Percentiles rank a stretch among this genome's conserved stretches.
Evolutionary conservation across 2,888 invertebrate genomes (phyloP).

Genomic region (Chymomyza procnemis): DNA sequence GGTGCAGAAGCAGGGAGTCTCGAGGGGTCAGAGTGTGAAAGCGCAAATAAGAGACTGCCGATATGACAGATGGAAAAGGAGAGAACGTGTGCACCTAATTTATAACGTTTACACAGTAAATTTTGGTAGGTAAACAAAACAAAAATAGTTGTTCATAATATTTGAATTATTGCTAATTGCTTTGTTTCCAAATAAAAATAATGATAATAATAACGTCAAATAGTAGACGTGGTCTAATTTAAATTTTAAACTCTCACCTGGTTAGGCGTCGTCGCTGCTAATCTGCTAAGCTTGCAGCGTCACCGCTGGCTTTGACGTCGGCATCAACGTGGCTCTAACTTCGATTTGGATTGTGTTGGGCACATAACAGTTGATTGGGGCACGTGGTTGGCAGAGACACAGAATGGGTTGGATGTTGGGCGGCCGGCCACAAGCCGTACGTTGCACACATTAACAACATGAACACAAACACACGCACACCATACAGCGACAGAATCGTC

Average conservation of each 20-base stretch:
- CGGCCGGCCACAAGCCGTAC: not conserved
- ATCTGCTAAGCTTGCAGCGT: constrained; percentile 7
- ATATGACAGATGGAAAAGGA: not conserved
- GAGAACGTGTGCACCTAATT: not conserved
- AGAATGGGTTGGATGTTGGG: not conserved
- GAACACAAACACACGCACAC: constrained; percentile 15
- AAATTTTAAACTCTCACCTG: constrained; percentile 14
- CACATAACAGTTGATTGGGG: constrained; percentile 36
- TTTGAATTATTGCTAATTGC: not conserved
- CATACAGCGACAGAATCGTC: constrained; percentile 6
- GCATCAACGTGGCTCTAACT: constrained; percentile 18
- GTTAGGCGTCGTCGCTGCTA: constrained; percentile 23
- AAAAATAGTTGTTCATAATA: not conserved
- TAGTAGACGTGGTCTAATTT: not conserved
- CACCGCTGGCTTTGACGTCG: constrained; percentile 5
- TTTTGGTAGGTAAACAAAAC: not conserved
- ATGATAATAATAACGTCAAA: not conserved
- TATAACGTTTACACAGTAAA: not conserved
- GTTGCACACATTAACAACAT: constrained; percentile 7
- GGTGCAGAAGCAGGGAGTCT: not conserved
- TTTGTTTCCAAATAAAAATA: not conserved
- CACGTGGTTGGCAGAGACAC: constrained; percentile 2
- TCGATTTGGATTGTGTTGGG: constrained; percentile 30
- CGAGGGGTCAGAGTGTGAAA: not conserved
- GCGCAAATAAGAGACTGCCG: not conserved